Base-by-base conservation (phyloP, 2,888 invertebrate species). In the Hedya salicella region DNA sequence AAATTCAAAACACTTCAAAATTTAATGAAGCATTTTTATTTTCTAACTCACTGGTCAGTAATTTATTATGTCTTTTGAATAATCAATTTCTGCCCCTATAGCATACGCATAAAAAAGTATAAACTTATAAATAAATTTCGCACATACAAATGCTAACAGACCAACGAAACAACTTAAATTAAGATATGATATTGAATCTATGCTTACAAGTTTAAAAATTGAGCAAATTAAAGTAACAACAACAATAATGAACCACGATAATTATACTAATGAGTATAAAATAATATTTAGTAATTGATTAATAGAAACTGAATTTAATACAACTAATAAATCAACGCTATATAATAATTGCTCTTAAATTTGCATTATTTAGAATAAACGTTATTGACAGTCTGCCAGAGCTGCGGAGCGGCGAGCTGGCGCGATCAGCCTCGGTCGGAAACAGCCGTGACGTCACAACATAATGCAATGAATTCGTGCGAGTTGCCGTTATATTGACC, bases 181-280 rank as follows among this genome's bases (percentile, higher is more conserved):
- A 78, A 40, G 83, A 81, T 70, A 77, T 77, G 76, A 83, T 80
- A 78, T 82, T 78, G 78, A 85, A 83, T 79, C 83, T 83, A 90
- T 88, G 79, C 88, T 88, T 88, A 89, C 78, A 79, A 82, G 87
- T 86, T 87, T 82, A 88, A 87, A 85, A 88, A 90, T 91, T 91
- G 92, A 92, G 92, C 92, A 92, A 91, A 91, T 91, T 74, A 91
- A 87, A 89, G 88, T 87, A 91, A 91, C 89, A 91, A 77, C 86
- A 91, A 91, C 88, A 90, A 86, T 88, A 86, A 78, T 79, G 78
- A 82, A 81, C 76, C 73, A 83, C 82, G 83, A 81, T 81, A 83
- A 75, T 80, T 86, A 85, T 78, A 84, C 75, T 83, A 81, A 86
- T 83, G 85, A 88, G 85, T 88, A 87, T 82, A 86, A 88, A 79